Evolutionary conservation across 2,888 invertebrate genomes (phyloP), one percentile per base, ranked within the genome.

Genomic region (Palloptera scutellata): DNA sequence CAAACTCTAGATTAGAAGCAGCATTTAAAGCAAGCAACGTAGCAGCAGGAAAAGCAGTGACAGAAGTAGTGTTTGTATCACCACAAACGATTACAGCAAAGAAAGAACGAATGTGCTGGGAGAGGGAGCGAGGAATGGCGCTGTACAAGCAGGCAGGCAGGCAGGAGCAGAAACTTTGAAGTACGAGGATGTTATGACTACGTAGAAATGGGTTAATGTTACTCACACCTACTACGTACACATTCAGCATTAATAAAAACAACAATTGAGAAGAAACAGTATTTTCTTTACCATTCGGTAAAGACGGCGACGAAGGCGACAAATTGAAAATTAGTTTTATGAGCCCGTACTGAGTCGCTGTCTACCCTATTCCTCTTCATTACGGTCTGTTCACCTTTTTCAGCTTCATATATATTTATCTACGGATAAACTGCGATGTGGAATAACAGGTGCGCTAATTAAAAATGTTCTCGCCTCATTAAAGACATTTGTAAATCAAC

Each of bases 381-480:
- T n/a, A 41, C 42, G 9, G 2, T 17, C 59, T 53, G 53, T 20
- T 58, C n/a, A 51, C 42, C 20, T 53, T 53, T 20, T 17, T 6
- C 53, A 41, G 12, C n/a, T 8, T 12, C 20, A 20, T 20, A 30
- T 30, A 30, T 30, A 30, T 30, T 30, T 30, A 30, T 30, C 6
- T 30, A 30, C 30, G 30, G 30, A 6, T 30, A 30, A 30, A 30
- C 30, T 30, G 55, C 41, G 55, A 67, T 61, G 68, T 75, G 71
- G 69, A 70, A 72, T 70, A 76, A 75, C 78, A 79, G 79, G 81
- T 81, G 80, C 78, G 79, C 79, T 81, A 81, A 81, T 81, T 82
- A 81, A 81, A 81, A 81, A 79, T 79, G 79, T 80, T 82, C 81
- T 81, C 77, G 81, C 79, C 81, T 76, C 82, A 79, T 81, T 81